A percentile compares a stretch with the other conserved stretches of the same genome.
Conservation (phyloP, 2,888 invertebrate genomes). For the Tuta absoluta region DNA sequence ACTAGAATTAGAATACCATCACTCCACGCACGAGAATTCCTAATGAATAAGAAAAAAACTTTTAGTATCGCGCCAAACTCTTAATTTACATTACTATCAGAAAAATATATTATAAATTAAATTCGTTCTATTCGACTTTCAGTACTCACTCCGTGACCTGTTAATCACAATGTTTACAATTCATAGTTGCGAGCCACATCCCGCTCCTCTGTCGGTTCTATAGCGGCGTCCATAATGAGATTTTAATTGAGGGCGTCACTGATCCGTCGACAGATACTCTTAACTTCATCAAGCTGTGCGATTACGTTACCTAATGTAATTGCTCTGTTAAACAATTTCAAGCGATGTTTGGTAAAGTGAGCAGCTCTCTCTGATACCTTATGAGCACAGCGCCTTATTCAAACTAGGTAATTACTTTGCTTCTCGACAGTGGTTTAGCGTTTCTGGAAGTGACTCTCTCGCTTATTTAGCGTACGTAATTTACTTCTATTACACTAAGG, state of each 20-base stretch:
- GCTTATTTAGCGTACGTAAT: background rate
- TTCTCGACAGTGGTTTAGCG: constrained; percentile 13
- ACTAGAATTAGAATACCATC: no score
- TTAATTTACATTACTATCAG: no score
- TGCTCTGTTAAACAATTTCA: constrained; percentile 59
- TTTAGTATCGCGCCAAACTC: no score
- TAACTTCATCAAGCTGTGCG: constrained; percentile 69
- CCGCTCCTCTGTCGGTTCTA: constrained; percentile 40
- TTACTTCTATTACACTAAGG: background rate
- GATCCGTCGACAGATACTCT: constrained; percentile 66
- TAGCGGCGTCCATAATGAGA: constrained; percentile 66
- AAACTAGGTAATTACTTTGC: constrained; percentile 32
- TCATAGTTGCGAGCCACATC: background rate
- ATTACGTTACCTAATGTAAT: constrained; percentile 76
- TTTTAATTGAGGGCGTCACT: constrained; percentile 74
- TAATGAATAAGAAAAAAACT: no score
- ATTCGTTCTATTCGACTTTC: background rate
- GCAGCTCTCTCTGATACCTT: constrained; percentile 32
- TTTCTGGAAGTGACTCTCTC: constrained; percentile 8
- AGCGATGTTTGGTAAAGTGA: constrained; percentile 36
- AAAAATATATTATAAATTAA: no score
- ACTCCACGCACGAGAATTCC: no score
- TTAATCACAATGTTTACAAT: background rate
- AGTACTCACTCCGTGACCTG: background rate
- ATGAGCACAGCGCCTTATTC: constrained; percentile 30